phyloP scores from a whole-genome alignment of 2,888 invertebrate species.

The Trisateles emortualis region DNA sequence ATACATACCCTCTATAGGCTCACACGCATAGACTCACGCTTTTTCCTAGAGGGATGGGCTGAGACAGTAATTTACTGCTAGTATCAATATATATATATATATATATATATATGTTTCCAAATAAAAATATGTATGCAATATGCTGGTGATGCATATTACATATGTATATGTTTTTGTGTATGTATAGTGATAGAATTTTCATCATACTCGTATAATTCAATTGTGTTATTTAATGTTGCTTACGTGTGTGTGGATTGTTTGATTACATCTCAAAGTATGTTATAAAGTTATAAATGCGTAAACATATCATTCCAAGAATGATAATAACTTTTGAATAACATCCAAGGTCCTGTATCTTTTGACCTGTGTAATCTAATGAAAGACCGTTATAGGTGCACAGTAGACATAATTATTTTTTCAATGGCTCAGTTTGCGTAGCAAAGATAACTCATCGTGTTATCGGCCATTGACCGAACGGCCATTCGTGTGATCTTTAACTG shows the following conservation, averaged over 20 bases:
- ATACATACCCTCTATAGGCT: too few species aligned
- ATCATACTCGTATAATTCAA: too few species aligned
- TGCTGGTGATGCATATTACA: too few species aligned
- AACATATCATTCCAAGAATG: not conserved
- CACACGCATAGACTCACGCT: too few species aligned
- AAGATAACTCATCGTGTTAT: constrained; percentile 56
- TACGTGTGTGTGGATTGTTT: not conserved
- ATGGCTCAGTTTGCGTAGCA: constrained; percentile 35
- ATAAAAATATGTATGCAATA: too few species aligned
- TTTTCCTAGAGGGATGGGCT: too few species aligned
- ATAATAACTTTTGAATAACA: constrained; percentile 15
- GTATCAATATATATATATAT: too few species aligned
- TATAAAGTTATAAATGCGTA: not conserved
- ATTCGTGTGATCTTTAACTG: constrained; percentile 35
- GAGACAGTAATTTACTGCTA: too few species aligned
- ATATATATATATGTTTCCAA: not conserved
- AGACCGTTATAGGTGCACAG: constrained; percentile 15
- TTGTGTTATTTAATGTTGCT: not conserved
- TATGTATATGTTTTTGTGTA: too few species aligned
- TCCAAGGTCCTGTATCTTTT: constrained; percentile 24
- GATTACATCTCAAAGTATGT: not conserved
- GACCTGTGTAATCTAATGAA: constrained; percentile 26
- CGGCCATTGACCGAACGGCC: constrained; percentile 55
- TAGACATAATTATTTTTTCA: constrained; percentile 22
- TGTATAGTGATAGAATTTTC: too few species aligned